These are phyloP conservation scores for Onychostruthus taczanowskii DNA, from an alignment of 2,113 vertebrate genomes.

Conservation along the genomic window DNA sequence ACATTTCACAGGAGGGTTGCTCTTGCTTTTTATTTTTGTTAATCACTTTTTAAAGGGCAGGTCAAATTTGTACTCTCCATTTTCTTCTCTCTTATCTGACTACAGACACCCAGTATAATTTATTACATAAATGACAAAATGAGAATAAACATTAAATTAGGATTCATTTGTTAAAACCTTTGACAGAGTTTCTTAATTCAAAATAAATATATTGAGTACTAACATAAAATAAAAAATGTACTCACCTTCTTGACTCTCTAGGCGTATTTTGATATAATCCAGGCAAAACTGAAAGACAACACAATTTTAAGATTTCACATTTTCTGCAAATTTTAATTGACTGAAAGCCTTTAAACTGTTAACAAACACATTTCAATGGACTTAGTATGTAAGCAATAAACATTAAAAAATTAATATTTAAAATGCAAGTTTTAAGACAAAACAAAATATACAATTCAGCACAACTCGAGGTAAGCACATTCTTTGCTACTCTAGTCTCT, in stretches of 20 bases:
- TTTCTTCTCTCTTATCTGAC: not conserved
- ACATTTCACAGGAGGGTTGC: not conserved
- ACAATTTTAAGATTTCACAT: not conserved
- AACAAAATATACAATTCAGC: not conserved
- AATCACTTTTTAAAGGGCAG: not conserved
- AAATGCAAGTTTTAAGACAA: not conserved
- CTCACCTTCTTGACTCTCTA: conserved; percentile 82
- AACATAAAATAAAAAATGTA: not conserved
- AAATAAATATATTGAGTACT: not conserved
- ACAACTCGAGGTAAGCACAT: not conserved
- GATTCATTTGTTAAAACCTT: not conserved
- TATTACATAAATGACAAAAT: not conserved
- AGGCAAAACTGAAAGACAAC: conserved; percentile 84
- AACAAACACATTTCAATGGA: not conserved
- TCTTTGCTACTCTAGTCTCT: not conserved
- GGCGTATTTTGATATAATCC: conserved; percentile 88
- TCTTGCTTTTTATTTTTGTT: not conserved
- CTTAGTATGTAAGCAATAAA: not conserved
- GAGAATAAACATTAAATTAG: not conserved
- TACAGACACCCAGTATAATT: not conserved
- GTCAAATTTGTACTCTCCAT: not conserved
- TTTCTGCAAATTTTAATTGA: not conserved
- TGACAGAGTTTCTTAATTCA: not conserved
- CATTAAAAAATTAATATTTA: not conserved
- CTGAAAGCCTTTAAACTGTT: not conserved